A percentile compares a stretch with the other conserved stretches of the same genome.
These are phyloP conservation scores for Ctenicera cuprea DNA, from an alignment of 2,888 invertebrate genomes.

Conservation along the genomic window DNA sequence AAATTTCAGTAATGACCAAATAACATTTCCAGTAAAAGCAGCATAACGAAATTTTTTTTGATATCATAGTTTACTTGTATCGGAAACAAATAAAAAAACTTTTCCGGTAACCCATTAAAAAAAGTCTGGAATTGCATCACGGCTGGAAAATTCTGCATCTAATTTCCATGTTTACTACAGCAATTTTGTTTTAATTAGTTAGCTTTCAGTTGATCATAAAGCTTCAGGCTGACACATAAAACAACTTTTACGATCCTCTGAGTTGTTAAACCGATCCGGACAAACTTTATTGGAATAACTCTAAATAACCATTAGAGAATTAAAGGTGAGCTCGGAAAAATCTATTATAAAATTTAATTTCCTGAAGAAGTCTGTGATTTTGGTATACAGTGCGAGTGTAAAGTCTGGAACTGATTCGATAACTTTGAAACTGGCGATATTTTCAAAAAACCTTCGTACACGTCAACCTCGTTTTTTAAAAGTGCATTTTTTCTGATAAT, in stretches of 20 bases:
- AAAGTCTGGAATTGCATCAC: not conserved
- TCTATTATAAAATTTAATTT: not conserved
- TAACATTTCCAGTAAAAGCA: no score
- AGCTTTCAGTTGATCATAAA: slow-evolving; percentile 29
- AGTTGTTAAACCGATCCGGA: slow-evolving; percentile 20
- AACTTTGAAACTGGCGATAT: no score
- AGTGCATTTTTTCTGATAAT: no score
- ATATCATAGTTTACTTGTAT: no score
- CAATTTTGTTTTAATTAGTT: slow-evolving; percentile 31
- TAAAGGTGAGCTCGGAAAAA: not conserved
- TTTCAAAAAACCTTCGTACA: no score
- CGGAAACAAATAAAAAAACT: not conserved
- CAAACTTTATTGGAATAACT: not conserved
- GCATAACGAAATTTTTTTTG: not conserved
- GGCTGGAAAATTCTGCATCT: slow-evolving; percentile 6
- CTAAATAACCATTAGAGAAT: slow-evolving; percentile 17
- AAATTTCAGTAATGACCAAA: no score
- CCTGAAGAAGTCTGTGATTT: not conserved
- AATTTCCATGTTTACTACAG: slow-evolving; percentile 20
- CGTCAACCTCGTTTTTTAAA: no score
- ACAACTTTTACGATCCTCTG: not conserved
- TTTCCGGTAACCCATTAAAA: not conserved
- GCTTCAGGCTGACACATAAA: slow-evolving; percentile 13
- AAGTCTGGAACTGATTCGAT: no score
- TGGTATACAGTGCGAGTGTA: no score